Base-by-base conservation (phyloP, 1,140 invertebrate genomes). In the Sycophila sp. region DNA sequence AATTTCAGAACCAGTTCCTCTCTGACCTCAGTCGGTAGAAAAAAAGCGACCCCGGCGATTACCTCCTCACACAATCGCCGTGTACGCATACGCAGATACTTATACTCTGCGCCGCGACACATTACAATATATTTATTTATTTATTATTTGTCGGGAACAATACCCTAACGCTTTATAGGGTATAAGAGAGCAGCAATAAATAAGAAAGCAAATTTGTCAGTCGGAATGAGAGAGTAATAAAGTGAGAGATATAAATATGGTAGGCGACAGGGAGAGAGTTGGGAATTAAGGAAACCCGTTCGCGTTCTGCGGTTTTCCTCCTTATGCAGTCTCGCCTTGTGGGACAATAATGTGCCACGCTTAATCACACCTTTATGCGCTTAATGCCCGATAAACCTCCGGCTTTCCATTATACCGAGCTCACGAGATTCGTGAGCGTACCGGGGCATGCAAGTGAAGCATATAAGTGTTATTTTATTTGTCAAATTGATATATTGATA, bases 311-410 rank as follows among this genome's bases (percentile, higher is more conserved):
- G 19, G 28, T 63, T 19, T 28, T 15, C 15, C 28, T 34, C 42
- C 11, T 56, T 56, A 56, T 56, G 22, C 17, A 53, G 28, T 8
- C 17, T 10, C 49, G 32, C 7, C 10, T 32, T 36, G 59, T 28
- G 30, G 30, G n/a, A 22, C 28, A 63, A 49, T 63, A 63, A 63
- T 47, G 30, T 22, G 26, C 28, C 42, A 49, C 34, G 32, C 42
- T 63, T 63, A 63, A 49, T 45, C 59, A 63, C 49, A 7, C 40
- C 59, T 63, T 32, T 49, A 42, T 63, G 49, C 49, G 28, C 59
- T 63, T 63, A 63, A 63, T 63, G 42, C 11, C 30, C 42, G 19
- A 63, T 49, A 42, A 49, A 63, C 42, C 42, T 34, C 28, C 17
- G 17, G 1, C 59, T 49, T 30, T 32, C 17, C 40, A 15, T 47